These are phyloP conservation scores for Apeira syringaria DNA, from an alignment of 2,888 invertebrate genomes.

Conservation along the genomic window DNA sequence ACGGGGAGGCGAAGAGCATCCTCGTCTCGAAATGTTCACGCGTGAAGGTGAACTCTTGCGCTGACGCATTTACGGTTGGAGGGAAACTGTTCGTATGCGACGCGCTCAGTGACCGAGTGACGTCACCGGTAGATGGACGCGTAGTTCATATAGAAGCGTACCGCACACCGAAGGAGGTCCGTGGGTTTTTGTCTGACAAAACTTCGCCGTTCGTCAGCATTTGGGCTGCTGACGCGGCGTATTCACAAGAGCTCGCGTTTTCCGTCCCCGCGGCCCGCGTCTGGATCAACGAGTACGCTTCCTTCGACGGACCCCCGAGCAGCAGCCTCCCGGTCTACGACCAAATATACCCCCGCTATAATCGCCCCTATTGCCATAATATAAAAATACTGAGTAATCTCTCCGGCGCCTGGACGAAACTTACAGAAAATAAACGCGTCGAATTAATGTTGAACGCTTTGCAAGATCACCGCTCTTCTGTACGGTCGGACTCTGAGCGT, in stretches of 20 bases:
- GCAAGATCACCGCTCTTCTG: background rate
- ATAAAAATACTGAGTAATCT: background rate
- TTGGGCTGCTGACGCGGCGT: conserved; percentile 10
- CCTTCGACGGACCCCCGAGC: conserved; percentile 15
- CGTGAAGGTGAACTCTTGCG: background rate
- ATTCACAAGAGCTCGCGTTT: conserved; percentile 9
- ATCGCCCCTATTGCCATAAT: background rate
- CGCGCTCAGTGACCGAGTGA: background rate
- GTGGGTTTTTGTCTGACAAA: background rate
- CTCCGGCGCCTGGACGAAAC: conserved; percentile 1
- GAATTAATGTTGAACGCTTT: background rate
- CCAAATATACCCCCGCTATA: background rate
- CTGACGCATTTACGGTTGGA: background rate
- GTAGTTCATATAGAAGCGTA: conserved; percentile 6
- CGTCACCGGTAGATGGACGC: background rate
- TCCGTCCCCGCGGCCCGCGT: conserved; percentile 4
- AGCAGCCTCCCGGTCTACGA: conserved; percentile 11
- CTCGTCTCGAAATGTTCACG: conserved; percentile 10
- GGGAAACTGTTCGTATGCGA: conserved; percentile 11
- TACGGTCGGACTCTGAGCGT: background rate
- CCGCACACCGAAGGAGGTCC: conserved; percentile 10
- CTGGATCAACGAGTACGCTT: conserved; percentile 17
- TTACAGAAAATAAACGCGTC: conserved; percentile 6
- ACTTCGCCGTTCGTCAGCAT: conserved; percentile 1
- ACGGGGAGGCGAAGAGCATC: conserved; percentile 7